Evolutionary conservation across 2,113 vertebrate species (phyloP).

Genomic region (Noctilio leporinus): DNA sequence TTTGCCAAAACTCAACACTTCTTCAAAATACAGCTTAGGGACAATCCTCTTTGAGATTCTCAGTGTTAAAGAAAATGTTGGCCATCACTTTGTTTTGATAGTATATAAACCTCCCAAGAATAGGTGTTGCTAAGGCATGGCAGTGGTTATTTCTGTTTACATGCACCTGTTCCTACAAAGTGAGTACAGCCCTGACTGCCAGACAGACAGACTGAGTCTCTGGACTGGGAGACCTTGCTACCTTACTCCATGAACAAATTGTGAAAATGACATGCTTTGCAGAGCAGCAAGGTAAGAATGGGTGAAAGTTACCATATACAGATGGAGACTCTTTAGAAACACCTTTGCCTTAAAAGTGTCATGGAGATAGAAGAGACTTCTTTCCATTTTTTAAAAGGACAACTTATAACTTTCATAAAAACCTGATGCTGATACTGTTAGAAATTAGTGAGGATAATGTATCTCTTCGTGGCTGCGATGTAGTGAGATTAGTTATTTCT

Average conservation of each 20-base stretch:
- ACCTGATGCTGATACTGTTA: neutral
- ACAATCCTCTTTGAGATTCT: neutral
- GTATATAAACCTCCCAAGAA: neutral
- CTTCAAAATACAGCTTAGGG: neutral
- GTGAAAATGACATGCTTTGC: conserved; percentile 37
- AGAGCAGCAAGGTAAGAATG: conserved; percentile 41
- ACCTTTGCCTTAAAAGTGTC: neutral
- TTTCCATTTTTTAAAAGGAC: neutral
- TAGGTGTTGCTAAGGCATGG: neutral
- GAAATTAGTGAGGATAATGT: neutral
- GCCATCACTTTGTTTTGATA: neutral
- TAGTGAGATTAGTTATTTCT: neutral
- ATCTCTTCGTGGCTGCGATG: neutral
- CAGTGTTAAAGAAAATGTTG: neutral
- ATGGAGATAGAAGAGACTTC: neutral
- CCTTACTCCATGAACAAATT: neutral
- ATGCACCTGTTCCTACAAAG: neutral
- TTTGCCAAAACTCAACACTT: neutral
- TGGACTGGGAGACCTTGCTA: neutral
- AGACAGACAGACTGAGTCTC: neutral
- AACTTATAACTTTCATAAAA: neutral
- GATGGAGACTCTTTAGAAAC: conserved; percentile 6
- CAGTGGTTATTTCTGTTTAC: neutral
- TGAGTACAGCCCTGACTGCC: neutral
- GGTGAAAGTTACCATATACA: neutral